phyloP scores from a whole-genome alignment of 2,113 vertebrate species.

The Cisticola juncidis region DNA sequence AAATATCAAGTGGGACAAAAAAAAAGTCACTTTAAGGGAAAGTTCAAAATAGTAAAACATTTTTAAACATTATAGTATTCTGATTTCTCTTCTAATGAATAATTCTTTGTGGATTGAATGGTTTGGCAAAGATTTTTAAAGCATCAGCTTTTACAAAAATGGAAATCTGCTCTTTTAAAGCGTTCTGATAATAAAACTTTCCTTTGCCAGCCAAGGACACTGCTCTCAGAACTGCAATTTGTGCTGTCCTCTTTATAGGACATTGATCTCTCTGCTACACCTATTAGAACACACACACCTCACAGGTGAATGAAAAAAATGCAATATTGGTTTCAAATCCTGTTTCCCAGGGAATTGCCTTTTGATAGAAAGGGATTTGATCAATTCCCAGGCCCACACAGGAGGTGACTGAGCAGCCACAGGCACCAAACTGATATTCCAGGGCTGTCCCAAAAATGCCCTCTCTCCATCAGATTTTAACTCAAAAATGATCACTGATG shows the following conservation, averaged over 20 bases:
- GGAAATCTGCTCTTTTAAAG: neutral
- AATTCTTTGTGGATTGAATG: neutral
- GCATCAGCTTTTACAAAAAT: neutral
- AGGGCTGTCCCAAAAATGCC: neutral
- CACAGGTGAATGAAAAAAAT: neutral
- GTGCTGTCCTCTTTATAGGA: neutral
- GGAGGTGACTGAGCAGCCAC: neutral
- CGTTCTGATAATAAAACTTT: neutral
- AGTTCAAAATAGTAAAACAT: neutral
- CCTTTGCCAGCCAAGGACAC: neutral
- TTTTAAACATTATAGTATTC: neutral
- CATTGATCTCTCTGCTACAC: neutral
- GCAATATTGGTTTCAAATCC: neutral
- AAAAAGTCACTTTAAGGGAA: neutral
- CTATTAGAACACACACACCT: neutral
- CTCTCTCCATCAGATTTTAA: neutral
- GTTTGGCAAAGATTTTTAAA: neutral
- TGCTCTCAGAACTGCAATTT: neutral
- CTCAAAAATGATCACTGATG: neutral
- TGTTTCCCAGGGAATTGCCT: neutral
- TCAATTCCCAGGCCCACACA: accelerated
- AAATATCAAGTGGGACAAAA: neutral
- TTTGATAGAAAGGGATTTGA: neutral
- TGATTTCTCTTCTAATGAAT: neutral
- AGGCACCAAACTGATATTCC: neutral